Conservation (phyloP, 2,113 vertebrate species). For the Atractosteus spatula region DNA sequence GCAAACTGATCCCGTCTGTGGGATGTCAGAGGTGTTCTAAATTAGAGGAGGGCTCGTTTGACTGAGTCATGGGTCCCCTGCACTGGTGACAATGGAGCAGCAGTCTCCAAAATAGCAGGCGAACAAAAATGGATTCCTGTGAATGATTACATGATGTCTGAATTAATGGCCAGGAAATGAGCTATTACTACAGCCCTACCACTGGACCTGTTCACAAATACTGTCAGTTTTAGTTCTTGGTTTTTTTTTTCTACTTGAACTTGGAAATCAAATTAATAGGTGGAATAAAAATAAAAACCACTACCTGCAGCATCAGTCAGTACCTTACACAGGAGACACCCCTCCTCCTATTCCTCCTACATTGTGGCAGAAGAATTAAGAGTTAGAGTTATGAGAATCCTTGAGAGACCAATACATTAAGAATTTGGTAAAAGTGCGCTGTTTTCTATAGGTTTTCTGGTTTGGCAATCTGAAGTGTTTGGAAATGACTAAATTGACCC, state of each 20-base stretch:
- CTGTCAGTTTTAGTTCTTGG: constrained; percentile 39
- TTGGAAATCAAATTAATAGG: constrained; percentile 40
- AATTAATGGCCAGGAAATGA: constrained; percentile 72
- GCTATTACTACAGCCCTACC: constrained; percentile 54
- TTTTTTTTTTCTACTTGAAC: constrained; percentile 36
- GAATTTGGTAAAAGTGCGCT: constrained; percentile 9
- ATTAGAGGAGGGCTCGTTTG: constrained; percentile 68
- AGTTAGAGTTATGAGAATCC: background rate
- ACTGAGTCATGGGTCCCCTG: constrained; percentile 52
- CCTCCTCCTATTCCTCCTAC: no score
- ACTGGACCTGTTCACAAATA: constrained; percentile 52
- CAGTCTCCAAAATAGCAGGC: constrained; percentile 54
- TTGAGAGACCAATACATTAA: constrained; percentile 20
- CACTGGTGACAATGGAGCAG: constrained; percentile 66
- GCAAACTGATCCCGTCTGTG: constrained; percentile 62
- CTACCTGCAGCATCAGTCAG: background rate
- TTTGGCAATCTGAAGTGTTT: background rate
- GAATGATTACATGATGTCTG: constrained; percentile 64
- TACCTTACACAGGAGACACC: background rate
- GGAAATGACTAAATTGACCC: constrained; percentile 14
- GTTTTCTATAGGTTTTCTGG: constrained; percentile 15
- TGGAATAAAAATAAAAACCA: constrained; percentile 1
- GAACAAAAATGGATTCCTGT: constrained; percentile 60
- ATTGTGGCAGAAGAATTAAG: background rate
- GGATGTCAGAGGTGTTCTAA: constrained; percentile 63